Percentiles rank a stretch among this genome's conserved stretches.
Conservation (phyloP, 2,888 invertebrate species). For the Diaphora mendica region DNA sequence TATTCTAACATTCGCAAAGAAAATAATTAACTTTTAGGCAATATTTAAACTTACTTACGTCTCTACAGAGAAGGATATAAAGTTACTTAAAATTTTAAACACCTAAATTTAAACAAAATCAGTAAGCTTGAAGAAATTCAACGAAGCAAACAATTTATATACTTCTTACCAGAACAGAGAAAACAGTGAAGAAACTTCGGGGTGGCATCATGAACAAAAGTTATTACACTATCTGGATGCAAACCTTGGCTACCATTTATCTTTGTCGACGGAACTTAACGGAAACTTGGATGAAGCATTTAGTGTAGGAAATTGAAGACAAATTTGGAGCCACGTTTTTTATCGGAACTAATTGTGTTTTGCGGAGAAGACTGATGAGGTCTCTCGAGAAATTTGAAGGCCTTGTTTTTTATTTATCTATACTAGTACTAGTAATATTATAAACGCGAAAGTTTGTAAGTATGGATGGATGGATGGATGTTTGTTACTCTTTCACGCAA, state of each 20-base stretch:
- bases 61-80: constrained; percentile 17
- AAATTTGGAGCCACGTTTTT: constrained; percentile 61
- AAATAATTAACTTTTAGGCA: background rate
- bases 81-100: constrained; percentile 31
- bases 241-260: constrained; percentile 69
- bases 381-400: background rate
- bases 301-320: constrained; percentile 70
- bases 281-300: constrained; percentile 63
- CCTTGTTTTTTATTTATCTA: background rate
- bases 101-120: constrained; percentile 50
- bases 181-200: constrained; percentile 54
- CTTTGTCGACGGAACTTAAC: constrained; percentile 68
- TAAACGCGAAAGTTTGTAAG: too few relatives aligned
- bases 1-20: background rate
- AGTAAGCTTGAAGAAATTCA: constrained; percentile 49
- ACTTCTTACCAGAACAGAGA: constrained; percentile 59
- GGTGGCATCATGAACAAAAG: constrained; percentile 66
- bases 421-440: too few relatives aligned
- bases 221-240: constrained; percentile 74
- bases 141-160: constrained; percentile 59
- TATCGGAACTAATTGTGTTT: constrained; percentile 56
- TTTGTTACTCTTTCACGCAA: too few relatives aligned
- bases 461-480: too few relatives aligned
- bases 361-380: background rate
- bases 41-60: constrained; percentile 22